Conservation (phyloP, 2,888 invertebrate genomes). For the Troides helena region DNA sequence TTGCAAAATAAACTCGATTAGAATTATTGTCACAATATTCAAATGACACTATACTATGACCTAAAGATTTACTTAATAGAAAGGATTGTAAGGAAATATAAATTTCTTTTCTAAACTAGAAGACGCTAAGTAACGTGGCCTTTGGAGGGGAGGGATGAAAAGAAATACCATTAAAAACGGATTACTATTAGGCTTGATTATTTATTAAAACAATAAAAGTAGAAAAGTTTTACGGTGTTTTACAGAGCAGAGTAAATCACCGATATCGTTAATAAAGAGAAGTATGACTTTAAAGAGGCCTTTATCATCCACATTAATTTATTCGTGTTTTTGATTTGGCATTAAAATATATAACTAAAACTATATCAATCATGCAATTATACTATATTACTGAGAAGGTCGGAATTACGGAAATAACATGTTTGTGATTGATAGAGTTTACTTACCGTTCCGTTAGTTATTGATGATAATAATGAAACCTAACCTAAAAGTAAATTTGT, state of each 20-base stretch:
- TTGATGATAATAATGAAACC: neutral
- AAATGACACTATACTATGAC: neutral
- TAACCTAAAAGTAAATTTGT: too few relatives aligned
- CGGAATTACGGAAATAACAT: neutral
- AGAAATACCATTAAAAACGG: too few relatives aligned
- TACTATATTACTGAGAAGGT: neutral
- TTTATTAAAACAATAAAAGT: too few relatives aligned
- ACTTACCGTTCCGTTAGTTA: neutral
- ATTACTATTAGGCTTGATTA: too few relatives aligned
- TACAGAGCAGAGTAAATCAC: too few relatives aligned
- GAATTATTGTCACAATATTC: neutral
- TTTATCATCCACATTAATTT: neutral
- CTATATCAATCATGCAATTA: too few relatives aligned
- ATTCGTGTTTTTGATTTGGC: neutral
- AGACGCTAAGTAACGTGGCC: too few relatives aligned
- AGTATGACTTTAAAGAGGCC: neutral
- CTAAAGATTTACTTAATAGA: neutral
- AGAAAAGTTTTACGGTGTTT: too few relatives aligned
- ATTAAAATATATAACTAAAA: neutral
- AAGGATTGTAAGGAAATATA: neutral
- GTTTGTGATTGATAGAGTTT: neutral
- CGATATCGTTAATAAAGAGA: neutral
- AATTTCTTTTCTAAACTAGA: too few relatives aligned
- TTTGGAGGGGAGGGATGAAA: too few relatives aligned
- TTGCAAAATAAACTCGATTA: neutral